These are phyloP conservation scores for Epinephelus coioides DNA, from an alignment of 2,797 vertebrate species.

Conservation along the genomic window DNA sequence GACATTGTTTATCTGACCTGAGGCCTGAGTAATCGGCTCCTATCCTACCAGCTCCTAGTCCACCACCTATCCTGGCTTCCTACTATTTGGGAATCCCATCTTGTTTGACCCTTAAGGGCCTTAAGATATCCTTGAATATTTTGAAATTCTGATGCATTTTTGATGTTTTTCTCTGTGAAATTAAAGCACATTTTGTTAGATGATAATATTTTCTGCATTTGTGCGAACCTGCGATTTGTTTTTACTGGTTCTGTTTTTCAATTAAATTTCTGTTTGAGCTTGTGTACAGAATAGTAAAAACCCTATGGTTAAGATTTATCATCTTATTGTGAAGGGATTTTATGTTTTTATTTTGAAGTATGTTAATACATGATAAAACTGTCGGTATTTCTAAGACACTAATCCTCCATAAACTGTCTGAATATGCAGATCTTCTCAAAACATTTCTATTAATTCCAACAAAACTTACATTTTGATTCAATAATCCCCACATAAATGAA, in stretches of 20 bases:
- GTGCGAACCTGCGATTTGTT: background rate
- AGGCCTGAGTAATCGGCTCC: background rate
- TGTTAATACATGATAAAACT: slow-evolving; percentile 3
- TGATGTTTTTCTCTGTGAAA: background rate
- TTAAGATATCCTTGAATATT: slow-evolving; percentile 9
- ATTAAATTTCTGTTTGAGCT: background rate
- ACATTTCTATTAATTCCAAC: slow-evolving; percentile 23
- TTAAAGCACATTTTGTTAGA: slow-evolving; percentile 6
- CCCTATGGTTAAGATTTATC: background rate
- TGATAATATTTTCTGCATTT: slow-evolving; percentile 12
- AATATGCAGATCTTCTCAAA: background rate
- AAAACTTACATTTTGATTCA: slow-evolving; percentile 39
- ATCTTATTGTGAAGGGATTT: background rate
- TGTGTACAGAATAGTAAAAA: background rate
- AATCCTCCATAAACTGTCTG: background rate
- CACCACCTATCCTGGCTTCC: too few species aligned
- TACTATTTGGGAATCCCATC: background rate
- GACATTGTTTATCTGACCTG: slow-evolving; percentile 20
- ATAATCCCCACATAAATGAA: slow-evolving; percentile 24
- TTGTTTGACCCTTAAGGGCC: slow-evolving; percentile 5
- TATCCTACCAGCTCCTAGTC: background rate
- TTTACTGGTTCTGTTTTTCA: slow-evolving; percentile 15
- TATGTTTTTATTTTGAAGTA: background rate
- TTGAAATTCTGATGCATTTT: background rate
- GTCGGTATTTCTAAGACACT: background rate